Evolutionary conservation across 2,797 vertebrate species (phyloP).

Genomic region (Remorina albescens): DNA sequence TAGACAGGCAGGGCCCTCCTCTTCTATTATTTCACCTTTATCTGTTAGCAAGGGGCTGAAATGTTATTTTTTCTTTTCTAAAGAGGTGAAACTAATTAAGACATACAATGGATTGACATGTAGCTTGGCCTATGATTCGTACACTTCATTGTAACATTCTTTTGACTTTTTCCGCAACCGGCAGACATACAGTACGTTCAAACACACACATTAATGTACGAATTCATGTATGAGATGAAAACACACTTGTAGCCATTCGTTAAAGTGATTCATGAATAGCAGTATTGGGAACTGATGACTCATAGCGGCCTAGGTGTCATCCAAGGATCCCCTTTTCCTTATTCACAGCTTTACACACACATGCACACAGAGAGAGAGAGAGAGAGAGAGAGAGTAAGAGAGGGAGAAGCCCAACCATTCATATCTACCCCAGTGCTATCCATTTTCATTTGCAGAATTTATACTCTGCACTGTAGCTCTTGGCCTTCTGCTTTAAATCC

Average conservation of each 20-base stretch:
- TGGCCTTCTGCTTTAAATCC: constrained; percentile 63
- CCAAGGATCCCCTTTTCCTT: constrained; percentile 53
- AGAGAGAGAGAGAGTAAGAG: no score
- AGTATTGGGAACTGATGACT: constrained; percentile 63
- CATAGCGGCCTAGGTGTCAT: constrained; percentile 58
- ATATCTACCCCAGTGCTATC: constrained; percentile 56
- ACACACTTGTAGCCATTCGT: constrained; percentile 50
- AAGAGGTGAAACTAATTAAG: constrained; percentile 31
- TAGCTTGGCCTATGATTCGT: constrained; percentile 16
- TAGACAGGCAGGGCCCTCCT: constrained; percentile 29
- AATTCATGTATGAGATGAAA: neutral
- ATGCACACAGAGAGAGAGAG: neutral
- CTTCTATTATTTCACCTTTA: constrained; percentile 14
- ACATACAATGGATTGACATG: neutral
- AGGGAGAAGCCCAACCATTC: constrained; percentile 18
- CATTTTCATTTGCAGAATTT: constrained; percentile 73
- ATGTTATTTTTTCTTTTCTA: neutral
- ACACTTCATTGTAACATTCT: constrained; percentile 5
- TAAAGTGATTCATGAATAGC: constrained; percentile 67
- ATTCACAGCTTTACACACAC: constrained; percentile 44
- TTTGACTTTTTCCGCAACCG: constrained; percentile 3
- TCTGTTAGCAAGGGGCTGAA: constrained; percentile 10
- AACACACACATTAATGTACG: constrained; percentile 5
- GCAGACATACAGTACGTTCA: constrained; percentile 2
- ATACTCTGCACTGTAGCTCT: constrained; percentile 53